Evolutionary conservation across 2,113 vertebrate species (phyloP).

Genomic region (Diadophis punctatus): DNA sequence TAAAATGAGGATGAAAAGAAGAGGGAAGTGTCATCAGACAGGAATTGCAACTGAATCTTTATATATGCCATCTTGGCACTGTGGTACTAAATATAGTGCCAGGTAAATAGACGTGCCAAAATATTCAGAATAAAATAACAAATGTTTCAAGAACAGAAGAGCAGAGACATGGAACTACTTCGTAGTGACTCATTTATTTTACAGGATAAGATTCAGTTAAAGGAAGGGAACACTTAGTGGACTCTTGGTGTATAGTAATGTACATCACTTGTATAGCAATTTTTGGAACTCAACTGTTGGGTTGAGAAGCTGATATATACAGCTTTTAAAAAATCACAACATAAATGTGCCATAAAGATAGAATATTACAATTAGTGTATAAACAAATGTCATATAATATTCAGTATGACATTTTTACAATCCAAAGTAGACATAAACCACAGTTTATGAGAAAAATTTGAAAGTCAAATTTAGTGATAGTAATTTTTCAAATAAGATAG

Average conservation of each 20-base stretch:
- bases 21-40: constrained; percentile 83
- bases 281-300: constrained; percentile 41
- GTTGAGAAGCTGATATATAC: constrained; percentile 39
- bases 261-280: constrained; percentile 57
- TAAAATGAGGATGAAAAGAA: constrained; percentile 81
- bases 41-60: constrained; percentile 83
- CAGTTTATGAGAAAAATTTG: constrained; percentile 27
- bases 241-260: not conserved
- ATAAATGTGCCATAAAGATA: constrained; percentile 16
- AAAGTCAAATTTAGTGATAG: constrained; percentile 32
- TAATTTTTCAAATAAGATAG: constrained; percentile 15
- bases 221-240: constrained; percentile 58
- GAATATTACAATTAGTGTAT: constrained; percentile 57
- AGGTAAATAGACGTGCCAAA: constrained; percentile 81
- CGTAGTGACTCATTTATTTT: constrained; percentile 55
- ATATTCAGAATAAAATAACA: constrained; percentile 83
- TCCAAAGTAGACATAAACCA: constrained; percentile 18
- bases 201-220: constrained; percentile 66
- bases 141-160: constrained; percentile 74
- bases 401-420: constrained; percentile 28
- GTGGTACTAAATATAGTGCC: constrained; percentile 80
- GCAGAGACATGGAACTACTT: constrained; percentile 60
- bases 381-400: constrained; percentile 29
- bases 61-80: constrained; percentile 80
- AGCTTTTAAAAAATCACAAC: not conserved